Percentiles rank a stretch among this genome's conserved stretches.
Evolutionary conservation across 2,797 vertebrate species (phyloP).

Genomic region (Gymnoscopelus microlampas): DNA sequence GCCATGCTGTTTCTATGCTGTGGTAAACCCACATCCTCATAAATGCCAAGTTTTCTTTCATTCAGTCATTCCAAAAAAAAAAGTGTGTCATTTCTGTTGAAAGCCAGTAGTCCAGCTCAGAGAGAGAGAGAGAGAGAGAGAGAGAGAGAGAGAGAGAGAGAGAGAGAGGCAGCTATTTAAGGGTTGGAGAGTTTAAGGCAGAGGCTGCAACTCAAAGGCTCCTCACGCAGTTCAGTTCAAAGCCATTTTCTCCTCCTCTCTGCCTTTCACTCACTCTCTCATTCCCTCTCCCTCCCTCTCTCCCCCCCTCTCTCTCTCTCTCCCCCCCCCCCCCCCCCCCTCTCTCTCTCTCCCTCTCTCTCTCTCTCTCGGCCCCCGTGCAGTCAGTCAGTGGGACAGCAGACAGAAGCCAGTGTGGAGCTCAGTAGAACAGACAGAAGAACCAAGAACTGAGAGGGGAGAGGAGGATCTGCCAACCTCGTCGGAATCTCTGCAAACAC

Average conservation of each 20-base stretch:
- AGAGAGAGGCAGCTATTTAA: constrained; percentile 69
- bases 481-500: too few species aligned
- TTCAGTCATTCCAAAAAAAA: constrained; percentile 62
- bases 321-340: neutral
- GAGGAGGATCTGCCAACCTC: too few species aligned
- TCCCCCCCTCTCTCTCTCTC: constrained; percentile 28
- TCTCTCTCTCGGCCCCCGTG: constrained; percentile 8
- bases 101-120: constrained; percentile 62
- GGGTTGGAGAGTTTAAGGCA: constrained; percentile 68
- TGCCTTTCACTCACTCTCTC: constrained; percentile 24
- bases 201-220: constrained; percentile 75
- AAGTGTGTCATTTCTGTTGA: constrained; percentile 65
- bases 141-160: constrained; percentile 58
- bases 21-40: too few species aligned
- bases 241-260: constrained; percentile 51
- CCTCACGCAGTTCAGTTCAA: constrained; percentile 74
- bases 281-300: constrained; percentile 31
- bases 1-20: too few species aligned
- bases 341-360: too few species aligned
- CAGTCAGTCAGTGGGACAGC: constrained; percentile 41
- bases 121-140: too few species aligned
- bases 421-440: constrained; percentile 21
- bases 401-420: constrained; percentile 30
- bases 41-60: too few species aligned
- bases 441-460: neutral